Evolutionary conservation across 2,797 vertebrate genomes (phyloP), one percentile per base, ranked within the genome.

Genomic region (Kryptopterus vitreolus): DNA sequence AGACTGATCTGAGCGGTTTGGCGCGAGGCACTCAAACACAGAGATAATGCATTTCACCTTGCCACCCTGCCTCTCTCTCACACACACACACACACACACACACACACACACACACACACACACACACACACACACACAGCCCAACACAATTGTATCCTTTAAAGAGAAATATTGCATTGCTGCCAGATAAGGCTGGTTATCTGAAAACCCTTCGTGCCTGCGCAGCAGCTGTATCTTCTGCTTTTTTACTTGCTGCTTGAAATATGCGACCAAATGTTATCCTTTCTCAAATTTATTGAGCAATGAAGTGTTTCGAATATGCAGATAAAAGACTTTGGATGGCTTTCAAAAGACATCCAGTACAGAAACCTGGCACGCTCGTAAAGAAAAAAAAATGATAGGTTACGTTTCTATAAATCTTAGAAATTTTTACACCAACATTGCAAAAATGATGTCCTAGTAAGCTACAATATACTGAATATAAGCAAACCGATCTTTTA

Each of bases 21-120:
- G 77, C 9, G 24, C 46, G 63, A 71, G 77, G 55, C 15, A 66
- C 76, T 81, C 61, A 77, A 71, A 76, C 33, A 48, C 59, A 65
- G 52, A 78, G 52, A 83, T 79, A 81, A 77, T 77, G 22, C 53
- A 63, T 81, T 72, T 77, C 75, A 63, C 80, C 58, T 48, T 70
- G 22, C 24, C 29, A 50, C 53, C 29, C 79, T 31, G 52, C n/a
- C 74, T n/a, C 59, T 31, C 46, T 29, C 35, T 16, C 57, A 24
- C 69, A 13, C 63, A 13, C 53, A 26, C 62, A 57, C 58, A 35
- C 69, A 7, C 53, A 5, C 53, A 7, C 55, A 24, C 20, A 24
- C 55, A 57, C 55, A 24, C 55, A 57, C 55, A 57, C 55, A 57
- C 58, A 61, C 58, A 61, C 58, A 58, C 57, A 58, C 77, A 22